Evolutionary conservation across 2,797 vertebrate genomes (phyloP).

Genomic region (Alcedo atthis): DNA sequence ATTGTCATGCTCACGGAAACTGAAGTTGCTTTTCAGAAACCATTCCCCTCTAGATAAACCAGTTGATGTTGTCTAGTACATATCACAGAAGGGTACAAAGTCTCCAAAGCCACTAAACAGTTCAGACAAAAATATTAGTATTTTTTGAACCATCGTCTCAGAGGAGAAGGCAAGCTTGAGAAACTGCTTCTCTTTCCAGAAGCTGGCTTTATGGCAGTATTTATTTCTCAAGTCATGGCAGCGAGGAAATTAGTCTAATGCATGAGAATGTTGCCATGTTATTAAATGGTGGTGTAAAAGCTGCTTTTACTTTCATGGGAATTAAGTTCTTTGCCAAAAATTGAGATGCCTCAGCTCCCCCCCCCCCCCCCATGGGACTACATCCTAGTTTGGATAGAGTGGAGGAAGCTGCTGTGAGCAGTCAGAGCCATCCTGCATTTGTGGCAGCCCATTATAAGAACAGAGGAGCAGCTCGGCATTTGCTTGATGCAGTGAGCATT

Average conservation of each 20-base stretch:
- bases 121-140: background rate
- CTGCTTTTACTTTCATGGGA: constrained; percentile 90
- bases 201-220: constrained; percentile 1
- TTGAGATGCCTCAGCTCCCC: constrained; percentile 86
- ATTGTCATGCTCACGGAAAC: background rate
- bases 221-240: constrained; percentile 17
- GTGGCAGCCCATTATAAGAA: constrained; percentile 72
- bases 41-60: background rate
- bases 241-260: constrained; percentile 60
- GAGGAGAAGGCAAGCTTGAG: background rate
- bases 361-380: constrained; percentile 76
- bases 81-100: background rate
- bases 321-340: constrained; percentile 89
- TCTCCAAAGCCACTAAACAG: background rate
- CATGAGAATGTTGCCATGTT: constrained; percentile 78
- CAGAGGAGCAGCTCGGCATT: constrained; percentile 70
- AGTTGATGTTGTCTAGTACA: background rate
- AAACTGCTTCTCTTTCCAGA: background rate
- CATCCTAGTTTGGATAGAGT: constrained; percentile 77
- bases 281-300: constrained; percentile 80
- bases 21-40: background rate
- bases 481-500: rapidly evolving
- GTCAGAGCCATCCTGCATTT: background rate
- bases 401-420: constrained; percentile 83
- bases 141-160: background rate